Percentiles rank a stretch among this genome's conserved stretches.
Conservation (phyloP, 2,888 invertebrate genomes). For the Nowickia ferox region DNA sequence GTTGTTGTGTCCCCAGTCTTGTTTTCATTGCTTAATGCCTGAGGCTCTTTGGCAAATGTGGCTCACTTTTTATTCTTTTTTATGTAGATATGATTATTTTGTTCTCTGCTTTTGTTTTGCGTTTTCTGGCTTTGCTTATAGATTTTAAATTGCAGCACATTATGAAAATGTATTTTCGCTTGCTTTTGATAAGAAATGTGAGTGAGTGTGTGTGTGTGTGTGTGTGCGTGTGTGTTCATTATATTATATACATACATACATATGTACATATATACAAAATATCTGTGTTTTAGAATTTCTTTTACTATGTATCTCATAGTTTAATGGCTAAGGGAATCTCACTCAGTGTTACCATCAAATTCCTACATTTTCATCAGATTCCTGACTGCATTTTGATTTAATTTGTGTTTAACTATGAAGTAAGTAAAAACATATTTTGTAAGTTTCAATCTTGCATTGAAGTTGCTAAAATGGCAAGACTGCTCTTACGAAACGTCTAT, state of each 20-base stretch:
- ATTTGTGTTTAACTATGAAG: too few relatives aligned
- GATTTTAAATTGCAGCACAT: constrained; percentile 68
- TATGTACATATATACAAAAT: too few relatives aligned
- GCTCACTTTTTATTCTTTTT: constrained; percentile 50
- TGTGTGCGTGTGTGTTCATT: not conserved
- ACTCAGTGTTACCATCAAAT: too few relatives aligned
- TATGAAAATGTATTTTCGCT: constrained; percentile 68
- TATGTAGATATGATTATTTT: not conserved
- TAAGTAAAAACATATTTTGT: too few relatives aligned
- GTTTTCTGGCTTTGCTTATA: constrained; percentile 44
- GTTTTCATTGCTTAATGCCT: constrained; percentile 67
- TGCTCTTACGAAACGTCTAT: not conserved
- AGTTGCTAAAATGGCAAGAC: too few relatives aligned
- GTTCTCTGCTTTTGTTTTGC: not conserved
- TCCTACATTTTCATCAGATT: too few relatives aligned
- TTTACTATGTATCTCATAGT: not conserved
- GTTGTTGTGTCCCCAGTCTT: constrained; percentile 63
- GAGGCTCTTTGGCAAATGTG: constrained; percentile 67
- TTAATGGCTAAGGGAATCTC: too few relatives aligned
- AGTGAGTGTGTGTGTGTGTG: not conserved
- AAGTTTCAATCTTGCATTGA: too few relatives aligned
- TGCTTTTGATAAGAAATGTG: constrained; percentile 58
- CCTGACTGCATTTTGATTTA: too few relatives aligned
- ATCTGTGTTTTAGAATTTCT: not conserved
- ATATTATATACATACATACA: too few relatives aligned